These are phyloP conservation scores for Drosophila kohkoa DNA, from an alignment of 1,140 invertebrate species.

Conservation along the genomic window DNA sequence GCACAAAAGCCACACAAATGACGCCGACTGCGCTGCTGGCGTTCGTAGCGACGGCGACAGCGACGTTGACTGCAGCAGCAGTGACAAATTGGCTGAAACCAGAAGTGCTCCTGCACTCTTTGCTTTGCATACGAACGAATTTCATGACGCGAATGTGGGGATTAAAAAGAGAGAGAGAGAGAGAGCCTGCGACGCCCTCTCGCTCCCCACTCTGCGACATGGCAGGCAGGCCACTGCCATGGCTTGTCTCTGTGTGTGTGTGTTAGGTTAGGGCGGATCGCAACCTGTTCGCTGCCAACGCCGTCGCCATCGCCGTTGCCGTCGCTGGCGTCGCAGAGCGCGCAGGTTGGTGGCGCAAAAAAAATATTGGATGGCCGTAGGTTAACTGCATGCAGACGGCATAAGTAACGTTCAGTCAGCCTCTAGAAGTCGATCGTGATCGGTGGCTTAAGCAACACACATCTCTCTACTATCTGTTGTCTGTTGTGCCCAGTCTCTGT, in stretches of 20 bases:
- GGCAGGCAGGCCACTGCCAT: conserved; percentile 21
- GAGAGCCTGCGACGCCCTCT: conserved; percentile 12
- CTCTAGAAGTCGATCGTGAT: conserved; percentile 82
- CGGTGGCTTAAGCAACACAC: conserved; percentile 62
- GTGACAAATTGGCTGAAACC: conserved; percentile 54
- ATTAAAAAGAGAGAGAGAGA: no score
- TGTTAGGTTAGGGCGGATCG: no score
- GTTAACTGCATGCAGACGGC: conserved; percentile 79
- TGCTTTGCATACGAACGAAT: conserved; percentile 38
- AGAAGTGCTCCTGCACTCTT: conserved; percentile 59
- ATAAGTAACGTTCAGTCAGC: conserved; percentile 83
- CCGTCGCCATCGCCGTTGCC: conserved; percentile 14
- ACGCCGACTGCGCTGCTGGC: conserved; percentile 27
- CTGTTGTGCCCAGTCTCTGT: conserved; percentile 15
- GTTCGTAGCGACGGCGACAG: neutral
- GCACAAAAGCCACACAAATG: conserved; percentile 36
- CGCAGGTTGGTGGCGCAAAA: conserved; percentile 20
- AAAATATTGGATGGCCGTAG: conserved; percentile 79
- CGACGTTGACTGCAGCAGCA: conserved; percentile 24
- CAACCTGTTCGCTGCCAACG: conserved; percentile 24
- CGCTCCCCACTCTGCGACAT: neutral
- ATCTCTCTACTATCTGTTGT: conserved; percentile 25
- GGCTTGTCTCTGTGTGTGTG: neutral
- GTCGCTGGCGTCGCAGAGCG: neutral
- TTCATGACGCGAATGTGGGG: conserved; percentile 32